These are phyloP conservation scores for Agapornis canus DNA, from an alignment of 2,797 vertebrate species.

Conservation along the genomic window DNA sequence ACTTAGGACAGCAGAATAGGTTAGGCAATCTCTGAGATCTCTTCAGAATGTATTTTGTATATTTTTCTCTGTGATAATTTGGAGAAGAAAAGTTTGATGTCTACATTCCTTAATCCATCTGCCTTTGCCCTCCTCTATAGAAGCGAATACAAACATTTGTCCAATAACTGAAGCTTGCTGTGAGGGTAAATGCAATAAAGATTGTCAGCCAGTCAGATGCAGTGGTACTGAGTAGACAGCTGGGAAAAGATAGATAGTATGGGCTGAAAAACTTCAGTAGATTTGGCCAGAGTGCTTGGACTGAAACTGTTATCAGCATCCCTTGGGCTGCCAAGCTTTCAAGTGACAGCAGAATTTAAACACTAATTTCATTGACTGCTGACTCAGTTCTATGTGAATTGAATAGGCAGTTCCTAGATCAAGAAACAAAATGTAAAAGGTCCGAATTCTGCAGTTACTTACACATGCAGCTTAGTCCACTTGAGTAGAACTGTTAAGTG, in stretches of 20 bases:
- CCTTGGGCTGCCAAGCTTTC: slow-evolving; percentile 43
- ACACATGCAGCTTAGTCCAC: not conserved
- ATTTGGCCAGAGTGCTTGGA: slow-evolving; percentile 6
- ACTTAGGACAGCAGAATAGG: not conserved
- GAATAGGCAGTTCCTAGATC: slow-evolving; percentile 7
- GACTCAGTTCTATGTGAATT: slow-evolving; percentile 44
- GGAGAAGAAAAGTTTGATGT: not conserved
- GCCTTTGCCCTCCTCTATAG: not conserved
- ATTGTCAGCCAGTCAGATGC: not conserved
- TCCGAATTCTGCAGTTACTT: not conserved
- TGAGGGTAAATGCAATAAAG: not conserved
- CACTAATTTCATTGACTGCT: slow-evolving; percentile 53
- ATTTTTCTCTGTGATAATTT: not conserved
- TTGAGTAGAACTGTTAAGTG: not conserved
- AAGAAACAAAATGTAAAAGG: not conserved
- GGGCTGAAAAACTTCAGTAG: slow-evolving; percentile 5
- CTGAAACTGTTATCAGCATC: slow-evolving; percentile 43
- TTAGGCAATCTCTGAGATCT: not conserved
- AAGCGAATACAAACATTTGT: not conserved
- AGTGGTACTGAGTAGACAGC: not conserved
- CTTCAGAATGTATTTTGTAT: not conserved
- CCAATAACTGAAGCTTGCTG: not conserved
- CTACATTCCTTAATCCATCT: not conserved
- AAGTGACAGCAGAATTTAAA: slow-evolving; percentile 53
- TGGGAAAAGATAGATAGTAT: slow-evolving; percentile 11